These are phyloP conservation scores for Anneissia japonica DNA, from an alignment of 35 echinoderm and acorn worm species.

Conservation along the genomic window DNA sequence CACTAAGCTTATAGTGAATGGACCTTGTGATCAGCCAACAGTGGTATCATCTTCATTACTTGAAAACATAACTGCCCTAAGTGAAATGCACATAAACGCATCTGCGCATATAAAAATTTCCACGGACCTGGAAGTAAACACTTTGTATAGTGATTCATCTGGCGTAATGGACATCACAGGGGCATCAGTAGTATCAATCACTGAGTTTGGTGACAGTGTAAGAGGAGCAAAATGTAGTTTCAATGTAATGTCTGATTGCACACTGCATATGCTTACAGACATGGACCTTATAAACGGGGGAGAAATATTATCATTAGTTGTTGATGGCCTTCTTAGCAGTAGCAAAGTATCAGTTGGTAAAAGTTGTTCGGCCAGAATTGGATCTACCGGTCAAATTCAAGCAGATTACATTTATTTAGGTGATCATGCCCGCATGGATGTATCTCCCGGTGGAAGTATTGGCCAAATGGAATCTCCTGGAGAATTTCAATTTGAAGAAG, in stretches of 20 bases:
- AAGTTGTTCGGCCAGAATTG: background rate
- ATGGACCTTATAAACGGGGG: background rate
- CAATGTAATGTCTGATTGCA: background rate
- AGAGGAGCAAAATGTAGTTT: conserved; percentile 43
- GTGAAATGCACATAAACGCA: conserved; percentile 40
- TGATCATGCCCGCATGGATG: background rate
- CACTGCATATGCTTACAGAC: background rate
- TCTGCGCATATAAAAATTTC: conserved; percentile 23
- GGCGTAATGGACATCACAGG: conserved; percentile 25
- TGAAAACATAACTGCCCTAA: background rate
- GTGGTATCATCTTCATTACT: conserved; percentile 5
- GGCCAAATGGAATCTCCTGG: background rate
- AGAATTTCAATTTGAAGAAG: conserved; percentile 6
- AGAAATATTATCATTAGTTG: background rate
- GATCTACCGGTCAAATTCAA: background rate
- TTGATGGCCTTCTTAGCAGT: background rate
- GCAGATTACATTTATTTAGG: background rate
- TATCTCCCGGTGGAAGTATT: background rate
- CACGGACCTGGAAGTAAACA: conserved; percentile 6
- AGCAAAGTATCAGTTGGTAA: background rate
- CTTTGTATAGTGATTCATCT: conserved; percentile 42
- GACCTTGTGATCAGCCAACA: conserved; percentile 26
- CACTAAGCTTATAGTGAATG: conserved; percentile 31
- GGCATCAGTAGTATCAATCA: conserved; percentile 8
- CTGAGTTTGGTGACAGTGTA: background rate